Evolutionary conservation across 2,888 invertebrate genomes (phyloP).

Genomic region (Melinaea marsaeus): DNA sequence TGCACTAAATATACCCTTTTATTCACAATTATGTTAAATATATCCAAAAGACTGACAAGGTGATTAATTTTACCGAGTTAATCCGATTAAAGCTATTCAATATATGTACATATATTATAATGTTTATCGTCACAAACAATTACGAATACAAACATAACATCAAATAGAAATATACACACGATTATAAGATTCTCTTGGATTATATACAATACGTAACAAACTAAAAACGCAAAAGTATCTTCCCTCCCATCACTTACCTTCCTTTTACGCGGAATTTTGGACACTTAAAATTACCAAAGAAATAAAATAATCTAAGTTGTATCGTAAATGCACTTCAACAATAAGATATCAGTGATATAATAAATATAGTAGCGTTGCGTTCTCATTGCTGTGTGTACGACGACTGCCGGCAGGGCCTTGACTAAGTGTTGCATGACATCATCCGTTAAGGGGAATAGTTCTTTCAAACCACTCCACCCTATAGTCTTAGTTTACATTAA

Average conservation of each 20-base stretch:
- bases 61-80: too few relatives aligned
- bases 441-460: constrained; percentile 41
- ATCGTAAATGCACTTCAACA: constrained; percentile 63
- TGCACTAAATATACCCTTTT: neutral
- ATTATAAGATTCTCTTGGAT: neutral
- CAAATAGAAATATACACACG: too few relatives aligned
- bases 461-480: constrained; percentile 18
- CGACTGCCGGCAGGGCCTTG: constrained; percentile 50
- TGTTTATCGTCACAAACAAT: too few relatives aligned
- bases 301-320: constrained; percentile 50
- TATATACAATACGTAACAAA: neutral
- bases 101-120: too few relatives aligned
- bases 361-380: constrained; percentile 44
- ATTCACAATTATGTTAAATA: neutral
- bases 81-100: too few relatives aligned
- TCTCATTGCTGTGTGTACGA: constrained; percentile 64
- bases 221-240: neutral
- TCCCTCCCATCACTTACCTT: constrained; percentile 57
- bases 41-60: too few relatives aligned
- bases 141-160: too few relatives aligned
- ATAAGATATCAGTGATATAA: constrained; percentile 47
- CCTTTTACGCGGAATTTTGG: constrained; percentile 72
- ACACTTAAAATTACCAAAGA: constrained; percentile 44
- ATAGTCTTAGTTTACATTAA: constrained; percentile 14
- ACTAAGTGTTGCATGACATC: constrained; percentile 58